Base-by-base conservation (phyloP, 2,113 vertebrate genomes). In the Physeter macrocephalus region DNA sequence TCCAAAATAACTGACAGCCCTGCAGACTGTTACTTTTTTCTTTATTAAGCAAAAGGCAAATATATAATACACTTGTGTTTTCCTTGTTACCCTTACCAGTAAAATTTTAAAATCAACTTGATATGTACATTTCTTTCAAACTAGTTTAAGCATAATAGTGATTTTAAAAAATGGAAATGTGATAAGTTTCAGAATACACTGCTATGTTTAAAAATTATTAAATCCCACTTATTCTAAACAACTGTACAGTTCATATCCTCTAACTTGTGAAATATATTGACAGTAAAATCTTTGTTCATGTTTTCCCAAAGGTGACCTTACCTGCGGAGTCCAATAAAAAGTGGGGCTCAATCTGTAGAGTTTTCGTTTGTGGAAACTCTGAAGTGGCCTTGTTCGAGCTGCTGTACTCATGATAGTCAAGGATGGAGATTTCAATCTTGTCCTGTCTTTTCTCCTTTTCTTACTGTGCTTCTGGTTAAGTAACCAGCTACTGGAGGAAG, bases 351-450 rank as follows among this genome's bases (percentile, higher is more conserved):
- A 93, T 98, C 98, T 95, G 98, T 99, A 99, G 90, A 99, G 99
- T 88, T 98, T 99, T 93, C 99, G 99, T 96, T 99, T 99, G 98
- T 99, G 98, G 98, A 99, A 99, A 66, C 98, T 98, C n/a, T 99
- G 98, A 90, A 99, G 98, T 0, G 99, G 99, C 92, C 99, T 99
- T 14, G 99, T 99, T 57, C 99, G 98, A 83, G 99, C 99, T 94
- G 99, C 99, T 52, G 99, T 98, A 49, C 98, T 99, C 34, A 98
- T 98, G 13, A 88, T 49, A 66, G 98, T 97, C 83, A 98, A 59
- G 59, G 98, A 98, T 66, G 98, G 95, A 95, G 98, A 97, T 83
- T 97, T 98, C 89, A 98, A 77, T 90, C 98, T 98, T 86, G 97
- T 98, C 77, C 97, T 98, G 36, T 98, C 98, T 96, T 98, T 98